Evolutionary conservation across 37 sponge, comb jelly and placozoan genomes (phyloP).

Genomic region (Chondrilla cf. caribensis): DNA sequence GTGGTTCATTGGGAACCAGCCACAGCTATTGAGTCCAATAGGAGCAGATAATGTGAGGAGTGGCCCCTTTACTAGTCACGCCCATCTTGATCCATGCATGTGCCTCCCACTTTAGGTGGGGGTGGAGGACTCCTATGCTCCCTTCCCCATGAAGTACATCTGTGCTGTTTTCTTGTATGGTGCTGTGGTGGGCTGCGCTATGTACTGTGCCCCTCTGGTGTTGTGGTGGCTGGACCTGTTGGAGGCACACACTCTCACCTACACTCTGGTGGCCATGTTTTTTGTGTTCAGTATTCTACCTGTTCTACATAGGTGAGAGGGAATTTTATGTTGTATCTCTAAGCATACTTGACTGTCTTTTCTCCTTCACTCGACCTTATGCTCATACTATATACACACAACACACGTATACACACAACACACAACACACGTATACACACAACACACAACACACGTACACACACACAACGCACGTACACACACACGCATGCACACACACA

Average conservation of each 20-base stretch:
- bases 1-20: slow-evolving; percentile 14
- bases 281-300: background rate
- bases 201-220: background rate
- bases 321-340: background rate
- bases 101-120: background rate
- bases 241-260: background rate
- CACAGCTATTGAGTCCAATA: background rate
- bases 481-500: slow-evolving; percentile 29
- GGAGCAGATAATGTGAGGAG: background rate
- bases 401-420: background rate
- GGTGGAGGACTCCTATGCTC: background rate
- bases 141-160: background rate
- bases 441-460: slow-evolving; percentile 25
- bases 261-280: background rate
- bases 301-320: background rate
- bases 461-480: slow-evolving; percentile 27
- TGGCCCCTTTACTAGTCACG: too few relatives aligned
- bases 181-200: background rate
- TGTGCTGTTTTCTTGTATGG: background rate
- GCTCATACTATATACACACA: too few relatives aligned
- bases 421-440: slow-evolving; percentile 7
- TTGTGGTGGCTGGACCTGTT: background rate
- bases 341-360: too few relatives aligned
- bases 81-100: background rate
- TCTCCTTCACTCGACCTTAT: background rate